Evolutionary conservation across 2,113 vertebrate genomes (phyloP), one percentile per base, ranked within the genome.

Genomic region (Tyto alba): DNA sequence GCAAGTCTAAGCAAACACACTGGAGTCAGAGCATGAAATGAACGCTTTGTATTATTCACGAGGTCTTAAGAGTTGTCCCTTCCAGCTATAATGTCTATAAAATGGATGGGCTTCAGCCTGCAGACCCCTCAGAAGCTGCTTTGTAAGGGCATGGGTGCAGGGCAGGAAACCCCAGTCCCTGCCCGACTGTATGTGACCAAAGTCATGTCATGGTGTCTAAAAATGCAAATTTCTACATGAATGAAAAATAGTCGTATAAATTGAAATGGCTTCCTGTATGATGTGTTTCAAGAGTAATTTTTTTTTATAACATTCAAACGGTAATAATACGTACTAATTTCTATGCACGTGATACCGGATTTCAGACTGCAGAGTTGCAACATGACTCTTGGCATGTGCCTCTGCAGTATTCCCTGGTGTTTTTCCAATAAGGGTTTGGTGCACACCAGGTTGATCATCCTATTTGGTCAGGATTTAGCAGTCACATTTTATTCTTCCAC

Each of bases 161-260:
- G 41, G n/a, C 29, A 67, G 52, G 62, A 57, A 57, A 50, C 11
- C 23, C 29, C 38, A 43, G 56, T 13, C 16, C 20, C n/a, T 48
- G n/a, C 53, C 53, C 3, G 2, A 26, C n/a, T 3, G 2, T 16
- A 27, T 6, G 0, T 59, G 43, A 48, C 64, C 56, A 77, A 52
- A 89, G 55, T 62, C 14, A 4, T 8, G 13, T 34, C 0, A 1
- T 56, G n/a, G 22, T 41, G 56, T 62, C n/a, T 63, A 40, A 84
- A 62, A 62, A 55, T 26, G 47, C 56, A n/a, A n/a, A 40, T 62
- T 83, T 40, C 63, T 83, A n/a, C 7, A 7, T 40, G 14, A 60
- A n/a, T 26, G 16, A 5, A 8, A 62, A 76, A 48, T 23, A 17
- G 20, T 21, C n/a, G 8, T 30, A 25, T 68, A 57, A 80, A 80